Conservation (phyloP, 2,113 vertebrate genomes). For the Penelope pileata region DNA sequence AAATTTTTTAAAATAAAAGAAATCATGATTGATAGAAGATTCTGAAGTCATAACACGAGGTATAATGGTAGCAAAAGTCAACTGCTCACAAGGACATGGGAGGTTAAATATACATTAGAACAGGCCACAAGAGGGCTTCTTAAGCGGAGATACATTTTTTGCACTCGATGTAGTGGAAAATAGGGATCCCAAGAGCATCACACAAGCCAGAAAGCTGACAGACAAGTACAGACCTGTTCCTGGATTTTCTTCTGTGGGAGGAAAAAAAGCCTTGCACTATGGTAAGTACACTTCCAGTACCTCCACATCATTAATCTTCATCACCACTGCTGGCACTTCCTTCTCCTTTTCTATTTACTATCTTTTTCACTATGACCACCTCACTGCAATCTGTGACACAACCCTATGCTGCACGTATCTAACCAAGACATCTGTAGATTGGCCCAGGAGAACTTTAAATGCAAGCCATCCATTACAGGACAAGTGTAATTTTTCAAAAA, state of each 20-base stretch:
- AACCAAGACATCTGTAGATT: background rate
- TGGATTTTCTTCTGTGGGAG: background rate
- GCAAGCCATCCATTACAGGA: background rate
- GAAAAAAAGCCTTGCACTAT: background rate
- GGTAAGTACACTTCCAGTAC: background rate
- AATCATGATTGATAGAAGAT: background rate
- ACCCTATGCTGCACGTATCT: background rate
- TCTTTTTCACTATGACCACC: background rate
- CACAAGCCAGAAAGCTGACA: background rate
- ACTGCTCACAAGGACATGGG: background rate
- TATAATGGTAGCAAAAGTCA: background rate
- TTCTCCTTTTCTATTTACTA: background rate
- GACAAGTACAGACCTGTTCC: background rate
- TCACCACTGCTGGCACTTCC: background rate
- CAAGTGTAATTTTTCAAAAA: constrained; percentile 23
- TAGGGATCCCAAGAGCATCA: background rate
- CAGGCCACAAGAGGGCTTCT: background rate
- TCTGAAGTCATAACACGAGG: background rate
- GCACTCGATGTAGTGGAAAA: background rate
- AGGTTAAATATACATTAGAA: background rate
- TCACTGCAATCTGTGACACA: background rate
- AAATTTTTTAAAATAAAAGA: background rate
- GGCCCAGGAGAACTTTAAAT: background rate
- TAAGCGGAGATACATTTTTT: background rate
- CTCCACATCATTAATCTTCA: constrained; percentile 2